Evolutionary conservation across 2,113 vertebrate genomes (phyloP).

Genomic region (zebrafish (Danio rerio)): DNA sequence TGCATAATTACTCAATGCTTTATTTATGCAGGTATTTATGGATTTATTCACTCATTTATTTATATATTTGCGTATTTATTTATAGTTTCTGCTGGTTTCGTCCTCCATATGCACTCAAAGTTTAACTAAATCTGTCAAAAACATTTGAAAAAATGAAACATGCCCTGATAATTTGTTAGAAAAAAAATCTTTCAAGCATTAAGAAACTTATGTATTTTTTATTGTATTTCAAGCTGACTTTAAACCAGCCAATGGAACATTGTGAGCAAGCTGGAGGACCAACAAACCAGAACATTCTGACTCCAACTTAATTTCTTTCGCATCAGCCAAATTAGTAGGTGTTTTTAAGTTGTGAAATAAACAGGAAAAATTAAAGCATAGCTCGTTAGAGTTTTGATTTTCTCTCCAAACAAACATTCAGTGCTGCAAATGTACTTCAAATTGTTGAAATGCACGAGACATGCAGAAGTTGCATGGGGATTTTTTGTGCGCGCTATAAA

Average conservation of each 20-base stretch:
- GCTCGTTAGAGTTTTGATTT: neutral
- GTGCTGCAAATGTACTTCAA: neutral
- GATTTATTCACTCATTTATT: too few relatives aligned
- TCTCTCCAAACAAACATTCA: neutral
- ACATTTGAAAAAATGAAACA: neutral
- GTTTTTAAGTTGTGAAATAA: neutral
- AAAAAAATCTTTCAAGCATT: neutral
- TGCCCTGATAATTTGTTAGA: neutral
- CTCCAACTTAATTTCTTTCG: neutral
- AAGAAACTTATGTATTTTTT: neutral
- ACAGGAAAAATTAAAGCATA: neutral
- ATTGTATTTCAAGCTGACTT: neutral
- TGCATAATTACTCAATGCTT: too few relatives aligned
- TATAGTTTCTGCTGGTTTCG: too few relatives aligned
- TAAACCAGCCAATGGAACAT: neutral
- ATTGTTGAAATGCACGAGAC: neutral
- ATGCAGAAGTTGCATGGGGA: constrained; percentile 17
- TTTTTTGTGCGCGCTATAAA: constrained; percentile 16
- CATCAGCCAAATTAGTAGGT: too few relatives aligned
- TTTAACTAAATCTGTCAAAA: too few relatives aligned
- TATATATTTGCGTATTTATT: too few relatives aligned
- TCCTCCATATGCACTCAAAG: too few relatives aligned
- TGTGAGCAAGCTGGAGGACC: neutral
- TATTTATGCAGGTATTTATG: too few relatives aligned
- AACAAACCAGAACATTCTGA: neutral